Base-by-base conservation (phyloP, 2,113 vertebrate genomes). In the Morone saxatilis region DNA sequence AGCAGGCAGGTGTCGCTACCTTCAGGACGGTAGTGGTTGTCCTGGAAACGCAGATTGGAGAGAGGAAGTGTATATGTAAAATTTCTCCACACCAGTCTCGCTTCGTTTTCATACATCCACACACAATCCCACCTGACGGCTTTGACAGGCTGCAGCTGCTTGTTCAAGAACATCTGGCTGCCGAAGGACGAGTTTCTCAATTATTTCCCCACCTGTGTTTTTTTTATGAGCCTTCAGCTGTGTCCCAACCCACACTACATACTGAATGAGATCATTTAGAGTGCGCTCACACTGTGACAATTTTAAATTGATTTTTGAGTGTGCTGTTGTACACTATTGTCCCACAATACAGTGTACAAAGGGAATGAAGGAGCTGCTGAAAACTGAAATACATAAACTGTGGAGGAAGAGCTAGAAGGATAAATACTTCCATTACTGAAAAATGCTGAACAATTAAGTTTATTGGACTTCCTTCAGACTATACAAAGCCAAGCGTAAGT, bases 11-110 rank as follows among this genome's bases (percentile, higher is more conserved):
- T 71, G 38, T 94, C 93, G 45, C 95, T 96, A 83, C 91, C 95
- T 0, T 71, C 68, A 0, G 95, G 97, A 0, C 82, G 95, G 91
- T 97, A 99, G 91, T 99, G 97, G 91, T 99, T 99, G 88, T 98
- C 98, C 98, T 99, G 92, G 61, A 83, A 84, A 86, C 36, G 1
- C 31, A 11, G 62, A 36, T 20, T 20, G 63, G 50, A 81, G n/a
- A 70, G 40, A 65, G 60, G 25, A 76, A 72, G 61, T 25, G 25
- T 25, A 25, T 25, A 25, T 25, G 25, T 25, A 25, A 25, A 25
- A 25, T 70, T 54, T 51, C 57, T 61, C 47, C 19, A 12, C 4
- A 1, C 13, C 63, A 59, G 71, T n/a, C 76, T 43, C 16, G 7
- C 10, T 14, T 75, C 7, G 25, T 20, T 78, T 60, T 61, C 20